Conservation (phyloP, 2,113 vertebrate genomes). For the Pelobates fuscus region DNA sequence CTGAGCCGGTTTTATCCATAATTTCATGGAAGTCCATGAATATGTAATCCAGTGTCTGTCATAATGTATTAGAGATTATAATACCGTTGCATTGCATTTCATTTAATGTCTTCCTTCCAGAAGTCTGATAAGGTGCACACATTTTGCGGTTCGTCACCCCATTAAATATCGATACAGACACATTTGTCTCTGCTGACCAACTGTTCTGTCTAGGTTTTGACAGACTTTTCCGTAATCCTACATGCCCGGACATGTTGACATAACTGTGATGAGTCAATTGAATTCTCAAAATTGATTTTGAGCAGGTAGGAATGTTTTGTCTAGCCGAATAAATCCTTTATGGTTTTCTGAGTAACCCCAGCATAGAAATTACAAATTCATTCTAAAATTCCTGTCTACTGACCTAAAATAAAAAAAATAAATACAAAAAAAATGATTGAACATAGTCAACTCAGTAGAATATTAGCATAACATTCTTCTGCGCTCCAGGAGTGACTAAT, state of each 20-base stretch:
- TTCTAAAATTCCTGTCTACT: constrained; percentile 26
- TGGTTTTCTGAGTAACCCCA: constrained; percentile 8
- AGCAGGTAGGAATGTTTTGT: constrained; percentile 39
- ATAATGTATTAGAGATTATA: no score
- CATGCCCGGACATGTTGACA: constrained; percentile 28
- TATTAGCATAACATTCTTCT: neutral
- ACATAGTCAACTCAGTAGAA: no score
- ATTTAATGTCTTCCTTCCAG: no score
- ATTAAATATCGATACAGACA: no score
- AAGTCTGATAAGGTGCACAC: no score
- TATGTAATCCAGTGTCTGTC: no score
- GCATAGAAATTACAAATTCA: constrained; percentile 3
- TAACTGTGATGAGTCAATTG: constrained; percentile 25
- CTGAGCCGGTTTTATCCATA: no score
- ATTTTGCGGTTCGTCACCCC: no score
- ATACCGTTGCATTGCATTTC: no score
- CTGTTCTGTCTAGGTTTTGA: constrained; percentile 18
- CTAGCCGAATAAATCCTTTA: constrained; percentile 25
- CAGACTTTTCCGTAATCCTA: constrained; percentile 34
- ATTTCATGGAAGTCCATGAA: no score
- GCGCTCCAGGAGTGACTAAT: no score
- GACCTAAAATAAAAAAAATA: constrained; percentile 11
- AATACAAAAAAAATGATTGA: neutral
- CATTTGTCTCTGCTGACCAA: constrained; percentile 5
- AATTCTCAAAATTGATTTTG: constrained; percentile 12